Percentiles rank a stretch among this genome's conserved stretches.
These are phyloP conservation scores for Drosophila meridiana DNA, from an alignment of 2,888 invertebrate species.

Conservation along the genomic window DNA sequence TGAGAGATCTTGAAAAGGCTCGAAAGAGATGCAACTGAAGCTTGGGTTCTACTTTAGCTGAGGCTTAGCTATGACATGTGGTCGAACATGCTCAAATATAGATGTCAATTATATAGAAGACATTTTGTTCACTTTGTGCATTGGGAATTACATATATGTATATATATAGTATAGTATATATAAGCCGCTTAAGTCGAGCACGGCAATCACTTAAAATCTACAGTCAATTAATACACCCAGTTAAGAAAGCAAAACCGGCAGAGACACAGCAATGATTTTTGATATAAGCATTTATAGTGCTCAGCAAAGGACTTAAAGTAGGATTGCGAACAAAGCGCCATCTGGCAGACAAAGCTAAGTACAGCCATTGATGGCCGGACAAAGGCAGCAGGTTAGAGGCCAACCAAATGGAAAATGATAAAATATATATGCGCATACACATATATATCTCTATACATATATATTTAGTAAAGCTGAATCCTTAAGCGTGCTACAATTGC, in stretches of 20 bases:
- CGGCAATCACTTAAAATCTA: slow-evolving; percentile 1
- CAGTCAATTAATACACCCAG: not conserved
- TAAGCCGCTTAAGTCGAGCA: slow-evolving; percentile 8
- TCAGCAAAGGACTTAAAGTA: not conserved
- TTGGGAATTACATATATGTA: not conserved
- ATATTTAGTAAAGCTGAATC: not conserved
- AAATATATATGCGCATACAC: not conserved
- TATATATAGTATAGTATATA: not conserved
- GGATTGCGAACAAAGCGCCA: not conserved
- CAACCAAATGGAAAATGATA: slow-evolving; percentile 6
- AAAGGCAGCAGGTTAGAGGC: not conserved
- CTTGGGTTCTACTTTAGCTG: not conserved
- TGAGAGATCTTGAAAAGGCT: not conserved
- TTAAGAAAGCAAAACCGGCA: not conserved
- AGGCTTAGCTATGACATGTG: not conserved
- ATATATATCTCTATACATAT: too few relatives aligned
- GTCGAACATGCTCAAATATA: not conserved
- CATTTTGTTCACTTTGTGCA: not conserved
- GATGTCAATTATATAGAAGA: not conserved
- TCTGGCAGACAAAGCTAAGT: not conserved
- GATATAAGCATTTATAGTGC: not conserved
- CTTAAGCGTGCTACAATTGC: not conserved
- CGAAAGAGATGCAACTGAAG: not conserved
- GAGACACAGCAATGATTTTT: not conserved
- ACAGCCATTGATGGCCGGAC: slow-evolving; percentile 1